Base-by-base conservation (phyloP, 2,888 invertebrate species). In the Meandrusa payeni region DNA sequence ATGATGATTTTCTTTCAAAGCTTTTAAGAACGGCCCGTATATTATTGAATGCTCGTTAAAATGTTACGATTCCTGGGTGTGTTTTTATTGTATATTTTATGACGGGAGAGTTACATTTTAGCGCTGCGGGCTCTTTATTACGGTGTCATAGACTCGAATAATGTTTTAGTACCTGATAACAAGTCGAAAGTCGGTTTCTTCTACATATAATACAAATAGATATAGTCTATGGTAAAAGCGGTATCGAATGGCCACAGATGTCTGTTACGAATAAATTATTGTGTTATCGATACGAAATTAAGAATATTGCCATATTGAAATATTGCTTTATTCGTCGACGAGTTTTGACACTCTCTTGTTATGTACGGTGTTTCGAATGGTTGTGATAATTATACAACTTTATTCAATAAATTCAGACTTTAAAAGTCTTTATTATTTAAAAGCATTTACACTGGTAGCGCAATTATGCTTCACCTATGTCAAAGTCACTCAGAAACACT, bases 91-190 rank as follows among this genome's bases (percentile, higher is more conserved):
- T 79, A 61, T 57, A 50, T 75, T 85, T 86, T 86, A 86, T 73
- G 85, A 74, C 67, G 61, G 71, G 74, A 68, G 73, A 78, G 77
- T 77, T 74, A 85, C 86, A 78, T 82, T 86, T 86, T 85, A 86
- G 86, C 83, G 81, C 78, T 86, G 87, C 86, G 86, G 86, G 86
- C 75, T 51, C 65, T 86, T 86, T 85, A 85, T 78, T 70, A 62
- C 76, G 60, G 69, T 76, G 76, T 76, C 82, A 79, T 85, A 85
- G 83, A 76, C 67, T 68, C 70, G 63, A 70, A 69, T 70, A 66
- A 68, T 67, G 76, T 75, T 83, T 86, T 82, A 86, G 78, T 76
- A 67, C 54, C 76, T 76, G 86, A 86, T 86, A 86, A 85, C 81
- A 69, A 78, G 70, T 75, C 50, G 56, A 61, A 61, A 64, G 67